Evolutionary conservation across 2,888 invertebrate species (phyloP).

Genomic region (Bugulina stolonifera): DNA sequence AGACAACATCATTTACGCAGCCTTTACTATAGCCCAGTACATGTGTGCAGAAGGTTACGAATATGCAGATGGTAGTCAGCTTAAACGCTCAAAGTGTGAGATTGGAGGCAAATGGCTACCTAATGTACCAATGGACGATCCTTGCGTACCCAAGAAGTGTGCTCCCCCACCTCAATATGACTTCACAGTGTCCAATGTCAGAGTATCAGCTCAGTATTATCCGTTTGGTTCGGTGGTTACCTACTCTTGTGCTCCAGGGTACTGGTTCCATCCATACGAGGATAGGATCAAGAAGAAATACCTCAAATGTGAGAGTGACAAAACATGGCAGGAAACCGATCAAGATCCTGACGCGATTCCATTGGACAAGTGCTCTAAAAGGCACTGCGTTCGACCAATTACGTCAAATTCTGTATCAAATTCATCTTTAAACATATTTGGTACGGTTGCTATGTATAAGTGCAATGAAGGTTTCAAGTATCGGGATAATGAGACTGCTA

Average conservation of each 20-base stretch:
- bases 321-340: not conserved
- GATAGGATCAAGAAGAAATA: not conserved
- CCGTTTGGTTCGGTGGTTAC: not conserved
- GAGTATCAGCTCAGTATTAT: not conserved
- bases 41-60: not conserved
- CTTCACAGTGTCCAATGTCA: not conserved
- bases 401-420: constrained; percentile 4
- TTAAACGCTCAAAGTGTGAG: not conserved
- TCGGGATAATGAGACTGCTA: not conserved
- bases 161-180: not conserved
- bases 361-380: not conserved
- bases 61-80: constrained; percentile 10
- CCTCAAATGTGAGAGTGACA: constrained; percentile 8
- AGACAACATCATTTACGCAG: not conserved
- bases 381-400: constrained; percentile 9
- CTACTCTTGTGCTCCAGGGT: not conserved
- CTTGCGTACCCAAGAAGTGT: constrained; percentile 4
- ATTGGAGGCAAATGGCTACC: constrained; percentile 1
- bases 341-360: not conserved
- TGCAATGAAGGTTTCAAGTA: constrained; percentile 3
- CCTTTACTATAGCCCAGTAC: not conserved
- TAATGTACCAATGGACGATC: not conserved
- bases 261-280: constrained; percentile 19
- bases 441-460: not conserved
- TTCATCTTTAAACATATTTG: not conserved